These are phyloP conservation scores for Falco peregrinus DNA, from an alignment of 2,797 vertebrate genomes.

Conservation along the genomic window DNA sequence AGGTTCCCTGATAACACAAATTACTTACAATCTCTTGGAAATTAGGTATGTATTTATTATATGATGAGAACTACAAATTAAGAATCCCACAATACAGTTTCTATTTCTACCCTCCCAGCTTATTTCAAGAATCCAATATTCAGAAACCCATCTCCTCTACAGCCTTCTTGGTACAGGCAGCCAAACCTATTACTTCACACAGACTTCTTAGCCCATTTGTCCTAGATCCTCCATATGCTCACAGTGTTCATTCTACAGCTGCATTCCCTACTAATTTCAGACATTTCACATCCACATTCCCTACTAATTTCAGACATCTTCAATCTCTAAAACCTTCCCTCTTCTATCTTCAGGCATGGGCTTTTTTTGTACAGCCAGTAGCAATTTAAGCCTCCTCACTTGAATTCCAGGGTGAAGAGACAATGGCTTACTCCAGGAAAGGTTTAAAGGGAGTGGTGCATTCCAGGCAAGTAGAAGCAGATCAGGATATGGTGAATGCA, in stretches of 20 bases:
- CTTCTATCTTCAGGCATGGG: neutral
- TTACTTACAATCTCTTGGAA: neutral
- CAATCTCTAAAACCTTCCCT: neutral
- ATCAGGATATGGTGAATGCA: neutral
- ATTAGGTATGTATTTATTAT: neutral
- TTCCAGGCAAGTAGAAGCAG: constrained; percentile 28
- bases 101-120: neutral
- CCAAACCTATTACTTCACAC: neutral
- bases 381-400: neutral
- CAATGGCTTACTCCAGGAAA: neutral
- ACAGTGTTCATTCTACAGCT: neutral
- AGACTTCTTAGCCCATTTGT: neutral
- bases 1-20: neutral
- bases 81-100: neutral
- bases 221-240: neutral
- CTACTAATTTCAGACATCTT: neutral
- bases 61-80: neutral
- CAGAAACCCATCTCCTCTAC: neutral
- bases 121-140: neutral
- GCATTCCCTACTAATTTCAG: neutral
- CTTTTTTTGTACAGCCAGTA: neutral
- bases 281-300: neutral
- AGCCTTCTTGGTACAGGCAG: neutral
- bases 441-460: constrained; percentile 13
- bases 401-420: neutral